A percentile compares a stretch with the other conserved stretches of the same genome.
Evolutionary conservation across 1,140 invertebrate genomes (phyloP).

Genomic region (Orussus abietinus): DNA sequence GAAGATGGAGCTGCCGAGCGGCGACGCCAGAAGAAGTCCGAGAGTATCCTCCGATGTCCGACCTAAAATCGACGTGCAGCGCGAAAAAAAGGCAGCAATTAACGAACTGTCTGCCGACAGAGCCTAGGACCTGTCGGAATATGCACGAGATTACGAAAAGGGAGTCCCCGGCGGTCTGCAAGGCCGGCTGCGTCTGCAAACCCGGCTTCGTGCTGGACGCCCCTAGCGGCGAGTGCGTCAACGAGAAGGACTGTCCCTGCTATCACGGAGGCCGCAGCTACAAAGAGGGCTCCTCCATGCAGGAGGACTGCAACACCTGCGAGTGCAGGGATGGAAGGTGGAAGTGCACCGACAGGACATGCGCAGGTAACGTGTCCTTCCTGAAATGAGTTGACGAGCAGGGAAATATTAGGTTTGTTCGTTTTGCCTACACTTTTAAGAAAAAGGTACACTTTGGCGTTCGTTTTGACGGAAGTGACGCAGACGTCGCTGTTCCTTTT

Average conservation of each 20-base stretch:
- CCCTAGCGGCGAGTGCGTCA: conserved; percentile 64
- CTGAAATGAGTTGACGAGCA: too few relatives aligned
- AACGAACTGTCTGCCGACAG: conserved; percentile 69
- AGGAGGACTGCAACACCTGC: conserved; percentile 79
- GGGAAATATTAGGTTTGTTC: too few relatives aligned
- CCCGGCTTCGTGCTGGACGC: conserved; percentile 70
- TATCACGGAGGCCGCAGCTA: conserved; percentile 83
- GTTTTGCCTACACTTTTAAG: too few relatives aligned
- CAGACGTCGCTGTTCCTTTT: too few relatives aligned
- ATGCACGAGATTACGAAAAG: conserved; percentile 60
- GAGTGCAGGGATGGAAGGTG: conserved; percentile 65
- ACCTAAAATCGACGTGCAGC: conserved; percentile 60
- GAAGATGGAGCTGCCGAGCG: conserved; percentile 66
- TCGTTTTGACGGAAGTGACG: too few relatives aligned
- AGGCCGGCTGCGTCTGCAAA: conserved; percentile 75
- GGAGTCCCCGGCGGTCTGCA: conserved; percentile 58
- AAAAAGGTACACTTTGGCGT: too few relatives aligned
- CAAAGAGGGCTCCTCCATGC: conserved; percentile 69
- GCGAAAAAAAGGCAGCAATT: conserved; percentile 64
- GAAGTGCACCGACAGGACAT: conserved; percentile 63
- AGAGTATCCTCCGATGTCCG: conserved; percentile 59
- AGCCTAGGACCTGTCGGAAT: conserved; percentile 76
- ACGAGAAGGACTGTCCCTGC: conserved; percentile 73
- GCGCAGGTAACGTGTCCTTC: conserved; percentile 38
- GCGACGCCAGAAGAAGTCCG: conserved; percentile 62